Base-by-base conservation (phyloP, 2,888 invertebrate species). In the Latheticus oryzae region DNA sequence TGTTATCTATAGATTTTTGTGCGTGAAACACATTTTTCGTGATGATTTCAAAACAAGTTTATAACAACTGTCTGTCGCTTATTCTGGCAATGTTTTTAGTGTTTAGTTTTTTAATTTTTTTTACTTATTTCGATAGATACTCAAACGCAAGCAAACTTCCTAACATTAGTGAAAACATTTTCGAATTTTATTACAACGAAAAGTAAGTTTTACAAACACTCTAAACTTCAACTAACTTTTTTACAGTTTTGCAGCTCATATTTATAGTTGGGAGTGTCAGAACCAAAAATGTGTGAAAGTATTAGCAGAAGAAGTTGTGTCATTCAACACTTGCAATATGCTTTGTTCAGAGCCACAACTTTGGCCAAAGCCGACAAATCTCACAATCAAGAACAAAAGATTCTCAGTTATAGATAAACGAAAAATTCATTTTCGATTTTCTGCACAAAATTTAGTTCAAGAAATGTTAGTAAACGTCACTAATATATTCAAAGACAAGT, bases 361-460 rank as follows among this genome's bases (percentile, higher is more conserved):
- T 24, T 91, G 90, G 91, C 91, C 91, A 12, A 85, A 85, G 74
- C 91, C 91, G 28, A 88, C 87, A 4, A 84, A 85, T 0, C 82
- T 84, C 55, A 81, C 85, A 15, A 77, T 82, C 60, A 80, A 87
- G 2, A 85, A 85, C 54, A 83, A 83, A 2, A 83, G 83, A 45
- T 85, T 85, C 28, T 80, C 84, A 9, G 81, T 83, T 17, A 84
- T 87, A 42, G 75, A 79, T 24, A 77, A 82, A n/a, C 78, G 81
- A 57, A 78, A 78, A 21, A 79, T 87, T 58, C 74, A 76, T 3
- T 73, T 84, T 28, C 75, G 79, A 47, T 69, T 82, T 5, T 55
- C 72, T 2, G 62, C 77, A 0, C 74, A 79, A 2, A 78, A 79
- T 2, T 77, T 75, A 75, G 37, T 80, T 79, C 48, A 61, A 58